Evolutionary conservation across 1,140 invertebrate species (phyloP).

Genomic region (Megalonaias nervosa): DNA sequence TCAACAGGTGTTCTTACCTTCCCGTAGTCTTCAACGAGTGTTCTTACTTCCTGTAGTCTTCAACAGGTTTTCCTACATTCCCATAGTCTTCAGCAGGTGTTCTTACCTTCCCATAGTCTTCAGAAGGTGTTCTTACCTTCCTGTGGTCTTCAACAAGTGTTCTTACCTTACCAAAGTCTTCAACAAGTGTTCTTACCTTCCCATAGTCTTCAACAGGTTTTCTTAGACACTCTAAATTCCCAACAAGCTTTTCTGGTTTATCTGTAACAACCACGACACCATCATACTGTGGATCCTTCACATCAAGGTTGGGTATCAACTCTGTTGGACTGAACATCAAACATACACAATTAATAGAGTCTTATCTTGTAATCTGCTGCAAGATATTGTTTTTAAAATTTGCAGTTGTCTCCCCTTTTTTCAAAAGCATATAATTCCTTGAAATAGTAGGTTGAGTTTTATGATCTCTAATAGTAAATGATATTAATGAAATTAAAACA

Average conservation of each 20-base stretch:
- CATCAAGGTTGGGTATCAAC: slow-evolving; percentile 51
- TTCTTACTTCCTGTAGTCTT: slow-evolving; percentile 27
- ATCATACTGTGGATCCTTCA: slow-evolving; percentile 65
- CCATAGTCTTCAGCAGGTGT: slow-evolving; percentile 54
- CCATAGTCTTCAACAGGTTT: slow-evolving; percentile 56
- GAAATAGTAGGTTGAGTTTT: too few species aligned
- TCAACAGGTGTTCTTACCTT: slow-evolving; percentile 58
- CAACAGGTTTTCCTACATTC: slow-evolving; percentile 37
- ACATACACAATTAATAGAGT: background rate
- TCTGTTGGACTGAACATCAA: slow-evolving; percentile 45
- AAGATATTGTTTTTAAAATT: too few species aligned
- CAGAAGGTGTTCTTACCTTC: slow-evolving; percentile 56
- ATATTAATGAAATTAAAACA: too few species aligned
- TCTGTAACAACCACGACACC: slow-evolving; percentile 68
- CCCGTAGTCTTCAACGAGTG: slow-evolving; percentile 54
- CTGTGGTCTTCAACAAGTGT: slow-evolving; percentile 55
- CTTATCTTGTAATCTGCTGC: too few species aligned
- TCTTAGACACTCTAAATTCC: slow-evolving; percentile 54
- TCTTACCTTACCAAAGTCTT: slow-evolving; percentile 24
- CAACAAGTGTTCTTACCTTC: slow-evolving; percentile 41
- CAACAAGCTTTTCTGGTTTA: slow-evolving; percentile 56
- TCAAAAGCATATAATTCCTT: too few species aligned
- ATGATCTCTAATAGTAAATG: too few species aligned
- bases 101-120: slow-evolving; percentile 59
- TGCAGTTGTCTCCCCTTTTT: too few species aligned